Evolutionary conservation across 2,888 invertebrate species (phyloP).

Genomic region (Plebejus argus): DNA sequence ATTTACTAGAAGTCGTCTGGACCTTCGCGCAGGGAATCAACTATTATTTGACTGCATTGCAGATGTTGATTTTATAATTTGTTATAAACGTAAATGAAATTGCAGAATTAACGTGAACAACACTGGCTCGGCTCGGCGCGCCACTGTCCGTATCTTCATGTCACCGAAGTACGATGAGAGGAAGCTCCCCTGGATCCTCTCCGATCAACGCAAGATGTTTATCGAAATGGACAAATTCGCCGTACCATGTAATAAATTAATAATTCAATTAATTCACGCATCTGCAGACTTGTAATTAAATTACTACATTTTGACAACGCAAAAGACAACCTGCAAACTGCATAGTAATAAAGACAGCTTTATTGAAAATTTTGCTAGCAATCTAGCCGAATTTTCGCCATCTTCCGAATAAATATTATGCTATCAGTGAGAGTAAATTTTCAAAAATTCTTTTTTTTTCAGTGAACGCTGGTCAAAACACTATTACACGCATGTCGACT

Average conservation of each 20-base stretch:
- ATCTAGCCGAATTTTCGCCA: too few relatives aligned
- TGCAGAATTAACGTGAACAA: constrained; percentile 77
- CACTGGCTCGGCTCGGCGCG: constrained; percentile 66
- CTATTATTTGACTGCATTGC: too few relatives aligned
- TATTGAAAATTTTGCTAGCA: too few relatives aligned
- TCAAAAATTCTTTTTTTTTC: constrained; percentile 39
- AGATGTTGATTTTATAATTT: too few relatives aligned
- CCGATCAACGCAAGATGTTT: constrained; percentile 85
- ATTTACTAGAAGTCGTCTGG: too few relatives aligned
- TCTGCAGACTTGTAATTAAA: too few relatives aligned
- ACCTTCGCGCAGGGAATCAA: too few relatives aligned
- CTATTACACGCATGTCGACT: constrained; percentile 77
- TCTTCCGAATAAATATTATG: too few relatives aligned
- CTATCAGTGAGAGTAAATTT: background rate
- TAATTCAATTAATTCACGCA: background rate
- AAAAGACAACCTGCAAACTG: too few relatives aligned
- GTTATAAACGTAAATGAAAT: background rate
- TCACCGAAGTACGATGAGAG: constrained; percentile 86
- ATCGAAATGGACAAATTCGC: constrained; percentile 88
- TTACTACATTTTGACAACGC: too few relatives aligned
- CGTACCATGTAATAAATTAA: constrained; percentile 81
- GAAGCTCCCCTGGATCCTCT: constrained; percentile 82
- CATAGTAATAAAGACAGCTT: too few relatives aligned
- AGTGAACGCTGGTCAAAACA: constrained; percentile 82
- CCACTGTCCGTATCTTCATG: constrained; percentile 86